Conservation (phyloP, 2,113 vertebrate species). For the Thamnaconus septentrionalis region DNA sequence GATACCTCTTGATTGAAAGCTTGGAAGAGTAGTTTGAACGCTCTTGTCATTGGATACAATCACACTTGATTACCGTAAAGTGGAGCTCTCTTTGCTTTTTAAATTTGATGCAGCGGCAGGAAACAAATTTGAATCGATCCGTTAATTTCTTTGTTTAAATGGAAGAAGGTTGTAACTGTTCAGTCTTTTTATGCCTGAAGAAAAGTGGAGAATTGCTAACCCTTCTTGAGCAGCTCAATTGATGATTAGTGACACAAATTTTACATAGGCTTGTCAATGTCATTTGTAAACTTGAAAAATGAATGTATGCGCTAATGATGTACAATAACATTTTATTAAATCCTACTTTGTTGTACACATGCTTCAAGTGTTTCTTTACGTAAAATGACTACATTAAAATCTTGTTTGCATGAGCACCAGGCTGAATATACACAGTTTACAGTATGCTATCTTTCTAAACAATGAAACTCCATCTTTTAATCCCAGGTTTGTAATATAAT, state of each 20-base stretch:
- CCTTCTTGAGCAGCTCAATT: conserved; percentile 25
- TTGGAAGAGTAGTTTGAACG: conserved; percentile 7
- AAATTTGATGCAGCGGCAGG: too few relatives aligned
- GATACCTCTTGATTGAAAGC: conserved; percentile 19
- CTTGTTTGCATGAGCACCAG: too few relatives aligned
- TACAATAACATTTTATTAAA: conserved; percentile 71
- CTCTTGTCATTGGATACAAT: too few relatives aligned
- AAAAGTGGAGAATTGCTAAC: neutral
- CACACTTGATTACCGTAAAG: too few relatives aligned
- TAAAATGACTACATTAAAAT: neutral
- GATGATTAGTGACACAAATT: conserved; percentile 18
- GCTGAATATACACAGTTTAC: too few relatives aligned
- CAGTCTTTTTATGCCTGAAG: too few relatives aligned
- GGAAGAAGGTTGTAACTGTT: too few relatives aligned
- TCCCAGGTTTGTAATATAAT: too few relatives aligned
- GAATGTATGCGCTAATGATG: conserved; percentile 55
- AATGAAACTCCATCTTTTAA: neutral
- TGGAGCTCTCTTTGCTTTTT: too few relatives aligned
- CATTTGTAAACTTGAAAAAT: conserved; percentile 28
- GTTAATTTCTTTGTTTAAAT: too few relatives aligned
- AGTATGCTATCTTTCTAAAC: neutral
- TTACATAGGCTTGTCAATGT: conserved; percentile 9
- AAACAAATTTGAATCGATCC: too few relatives aligned
- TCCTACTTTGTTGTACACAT: conserved; percentile 53
- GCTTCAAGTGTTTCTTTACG: neutral